Conservation (phyloP, 2,888 invertebrate species). For the Romanomermis culicivorax region DNA sequence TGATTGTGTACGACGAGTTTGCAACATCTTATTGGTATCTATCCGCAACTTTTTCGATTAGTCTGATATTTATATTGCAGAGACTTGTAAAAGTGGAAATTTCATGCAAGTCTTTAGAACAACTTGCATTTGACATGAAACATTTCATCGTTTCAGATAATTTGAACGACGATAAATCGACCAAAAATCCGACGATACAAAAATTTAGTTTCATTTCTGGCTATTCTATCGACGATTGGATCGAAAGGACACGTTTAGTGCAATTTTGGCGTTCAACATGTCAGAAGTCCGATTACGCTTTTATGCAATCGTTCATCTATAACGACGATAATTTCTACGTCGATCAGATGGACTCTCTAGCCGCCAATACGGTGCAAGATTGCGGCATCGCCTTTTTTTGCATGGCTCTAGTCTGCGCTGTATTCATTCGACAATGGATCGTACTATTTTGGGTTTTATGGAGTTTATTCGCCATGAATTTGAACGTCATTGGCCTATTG, state of each 20-base stretch:
- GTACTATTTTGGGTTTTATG: conserved; percentile 26
- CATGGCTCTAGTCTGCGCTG: conserved; percentile 20
- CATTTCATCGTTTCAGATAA: too few species aligned
- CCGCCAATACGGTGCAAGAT: conserved; percentile 22
- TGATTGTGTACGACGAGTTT: too few species aligned
- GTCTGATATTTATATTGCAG: too few species aligned
- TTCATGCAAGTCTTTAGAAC: too few species aligned
- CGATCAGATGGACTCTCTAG: conserved; percentile 23
- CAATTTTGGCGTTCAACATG: conserved; percentile 26
- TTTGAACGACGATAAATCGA: too few species aligned
- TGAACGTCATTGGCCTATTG: conserved; percentile 22
- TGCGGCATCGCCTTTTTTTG: conserved; percentile 25
- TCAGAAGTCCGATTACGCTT: conserved; percentile 17
- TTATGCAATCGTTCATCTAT: conserved; percentile 25
- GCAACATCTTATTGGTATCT: too few species aligned
- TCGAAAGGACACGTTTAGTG: conserved; percentile 21
- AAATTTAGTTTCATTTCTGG: conserved; percentile 21
- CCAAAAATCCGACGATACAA: too few species aligned
- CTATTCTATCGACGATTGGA: conserved; percentile 19
- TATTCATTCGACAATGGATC: conserved; percentile 24
- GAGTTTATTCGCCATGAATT: conserved; percentile 21
- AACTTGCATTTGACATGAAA: too few species aligned
- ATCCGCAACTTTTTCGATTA: too few species aligned
- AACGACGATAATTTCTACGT: conserved; percentile 28
- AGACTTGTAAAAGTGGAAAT: too few species aligned